Conservation (phyloP, 2,113 vertebrate species). For the Ammodytes dubius region DNA sequence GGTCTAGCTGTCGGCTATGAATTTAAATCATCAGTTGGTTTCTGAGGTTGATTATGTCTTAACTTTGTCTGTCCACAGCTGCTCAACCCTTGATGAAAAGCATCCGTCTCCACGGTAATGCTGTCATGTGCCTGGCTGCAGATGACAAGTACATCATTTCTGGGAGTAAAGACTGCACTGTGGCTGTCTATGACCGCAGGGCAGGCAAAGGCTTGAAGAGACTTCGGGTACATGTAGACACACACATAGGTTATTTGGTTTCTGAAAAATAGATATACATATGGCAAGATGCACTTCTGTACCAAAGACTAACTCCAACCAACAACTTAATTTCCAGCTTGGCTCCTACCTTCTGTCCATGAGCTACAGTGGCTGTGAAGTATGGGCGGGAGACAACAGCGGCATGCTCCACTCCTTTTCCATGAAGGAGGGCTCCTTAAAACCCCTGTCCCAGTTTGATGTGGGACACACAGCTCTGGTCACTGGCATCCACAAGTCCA, state of each 20-base stretch:
- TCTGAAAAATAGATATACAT: background rate
- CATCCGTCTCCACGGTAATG: slow-evolving; percentile 86
- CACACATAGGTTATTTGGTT: background rate
- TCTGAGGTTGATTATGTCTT: background rate
- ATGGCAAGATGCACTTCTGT: background rate
- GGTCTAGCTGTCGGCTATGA: background rate
- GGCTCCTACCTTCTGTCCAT: slow-evolving; percentile 90
- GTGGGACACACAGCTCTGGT: slow-evolving; percentile 91
- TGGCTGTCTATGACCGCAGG: slow-evolving; percentile 90
- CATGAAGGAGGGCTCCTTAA: slow-evolving; percentile 82
- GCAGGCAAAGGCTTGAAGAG: slow-evolving; percentile 86
- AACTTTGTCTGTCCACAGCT: slow-evolving; percentile 66
- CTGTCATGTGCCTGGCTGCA: slow-evolving; percentile 88
- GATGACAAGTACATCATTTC: slow-evolving; percentile 91
- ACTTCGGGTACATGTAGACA: slow-evolving; percentile 82
- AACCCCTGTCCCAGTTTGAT: slow-evolving; percentile 84
- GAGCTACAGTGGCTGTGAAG: slow-evolving; percentile 87
- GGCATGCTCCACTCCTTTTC: slow-evolving; percentile 89
- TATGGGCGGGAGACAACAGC: slow-evolving; percentile 92
- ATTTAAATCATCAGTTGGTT: background rate
- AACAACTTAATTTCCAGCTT: slow-evolving; percentile 80
- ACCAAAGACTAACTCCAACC: slow-evolving; percentile 4
- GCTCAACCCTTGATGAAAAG: slow-evolving; percentile 86
- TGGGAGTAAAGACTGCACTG: slow-evolving; percentile 90
- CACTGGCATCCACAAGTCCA: slow-evolving; percentile 88